Evolutionary conservation across 2,797 vertebrate species (phyloP), one percentile per base, ranked within the genome.

Genomic region (Borostomias antarcticus): DNA sequence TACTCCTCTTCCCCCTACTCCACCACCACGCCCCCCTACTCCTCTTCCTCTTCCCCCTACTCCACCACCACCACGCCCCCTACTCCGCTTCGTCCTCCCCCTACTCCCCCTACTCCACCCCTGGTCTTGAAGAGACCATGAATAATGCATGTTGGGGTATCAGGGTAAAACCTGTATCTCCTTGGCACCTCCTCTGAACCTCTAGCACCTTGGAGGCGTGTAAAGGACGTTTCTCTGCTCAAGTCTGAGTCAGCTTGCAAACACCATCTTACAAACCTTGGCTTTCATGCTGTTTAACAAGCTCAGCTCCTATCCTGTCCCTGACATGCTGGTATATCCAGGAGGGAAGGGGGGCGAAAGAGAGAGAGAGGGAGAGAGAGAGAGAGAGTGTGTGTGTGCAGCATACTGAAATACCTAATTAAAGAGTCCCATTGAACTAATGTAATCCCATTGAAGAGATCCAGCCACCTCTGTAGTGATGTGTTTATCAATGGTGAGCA

Each of bases 401-500:
- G 70, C 69, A 45, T 57, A 74, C 45, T 19, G 21, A 23, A 19
- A 51, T 9, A 51, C 1, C 48, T 50, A 79, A 75, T 71, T n/a
- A n/a, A n/a, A 61, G 68, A 85, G 78, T 45, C n/a, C 40, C n/a
- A n/a, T n/a, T 17, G 40, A 17, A 45, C 15, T 11, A 43, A 17
- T 51, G 6, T 51, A 50, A 50, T 23, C 67, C 58, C 66, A 85
- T 17, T 6, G 48, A 66, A 81, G 72, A 76, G 54, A 69, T 64
- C 17, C 58, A 65, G 69, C 81, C 77, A 63, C 65, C 52, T 77
- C 72, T 78, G 62, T 71, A 74, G 81, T 85, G 80, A 86, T 87
- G 73, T 87, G 83, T 80, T 81, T 80, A 89, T 82, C 74, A 77
- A 72, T 75, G 71, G 61, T 77, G 80, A 58, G 69, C 57, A 66